Percentiles rank a stretch among this genome's conserved stretches.
Evolutionary conservation across 1,140 invertebrate species (phyloP).

Genomic region (Goniozus legneri): DNA sequence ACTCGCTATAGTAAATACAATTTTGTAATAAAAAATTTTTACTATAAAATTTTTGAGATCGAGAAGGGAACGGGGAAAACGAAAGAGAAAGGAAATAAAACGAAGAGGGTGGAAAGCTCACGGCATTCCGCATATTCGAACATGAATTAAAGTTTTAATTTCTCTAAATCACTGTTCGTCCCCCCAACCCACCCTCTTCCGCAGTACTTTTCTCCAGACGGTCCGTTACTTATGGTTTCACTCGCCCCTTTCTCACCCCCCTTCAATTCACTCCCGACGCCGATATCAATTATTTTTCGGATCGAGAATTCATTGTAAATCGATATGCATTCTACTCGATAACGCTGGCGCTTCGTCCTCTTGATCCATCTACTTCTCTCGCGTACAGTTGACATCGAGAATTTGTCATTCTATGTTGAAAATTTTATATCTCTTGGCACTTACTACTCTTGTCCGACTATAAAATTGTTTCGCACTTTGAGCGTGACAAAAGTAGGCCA

Average conservation of each 20-base stretch:
- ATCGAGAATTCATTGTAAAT: conserved; percentile 28
- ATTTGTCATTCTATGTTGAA: background rate
- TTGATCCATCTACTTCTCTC: background rate
- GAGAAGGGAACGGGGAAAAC: conserved; percentile 2
- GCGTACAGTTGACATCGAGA: background rate
- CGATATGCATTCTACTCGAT: conserved; percentile 42
- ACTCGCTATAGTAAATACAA: background rate
- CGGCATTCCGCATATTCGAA: conserved; percentile 38
- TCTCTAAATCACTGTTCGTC: conserved; percentile 55
- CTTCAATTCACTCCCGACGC: conserved; percentile 22
- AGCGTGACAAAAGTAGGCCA: conserved; percentile 24
- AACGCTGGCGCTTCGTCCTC: conserved; percentile 24
- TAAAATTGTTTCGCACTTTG: too few species aligned
- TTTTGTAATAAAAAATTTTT: background rate
- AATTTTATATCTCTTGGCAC: too few species aligned
- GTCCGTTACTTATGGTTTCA: conserved; percentile 53
- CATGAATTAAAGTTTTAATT: conserved; percentile 58
- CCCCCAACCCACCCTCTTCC: too few species aligned
- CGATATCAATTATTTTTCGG: conserved; percentile 9
- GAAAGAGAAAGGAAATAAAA: background rate
- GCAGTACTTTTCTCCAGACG: conserved; percentile 50
- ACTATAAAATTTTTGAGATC: background rate
- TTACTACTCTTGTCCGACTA: too few species aligned
- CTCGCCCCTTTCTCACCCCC: conserved; percentile 34
- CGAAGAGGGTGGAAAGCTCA: conserved; percentile 19